phyloP scores from a whole-genome alignment of 2,797 vertebrate genomes.

The Poeciliopsis presidionis region DNA sequence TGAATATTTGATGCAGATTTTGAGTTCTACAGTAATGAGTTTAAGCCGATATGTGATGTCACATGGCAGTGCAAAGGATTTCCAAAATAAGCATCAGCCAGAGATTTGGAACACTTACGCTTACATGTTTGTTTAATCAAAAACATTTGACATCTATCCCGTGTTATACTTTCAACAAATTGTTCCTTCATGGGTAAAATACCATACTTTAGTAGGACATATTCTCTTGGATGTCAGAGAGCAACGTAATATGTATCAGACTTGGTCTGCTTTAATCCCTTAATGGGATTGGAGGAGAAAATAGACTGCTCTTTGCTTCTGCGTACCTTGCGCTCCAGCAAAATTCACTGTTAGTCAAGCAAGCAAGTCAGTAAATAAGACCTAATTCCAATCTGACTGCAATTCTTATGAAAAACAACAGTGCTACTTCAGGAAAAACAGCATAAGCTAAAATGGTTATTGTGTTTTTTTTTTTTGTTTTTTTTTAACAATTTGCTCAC shows the following conservation, averaged over 20 bases:
- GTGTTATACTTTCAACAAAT: conserved; percentile 35
- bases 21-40: conserved; percentile 42
- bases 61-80: conserved; percentile 42
- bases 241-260: conserved; percentile 30
- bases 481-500: background rate
- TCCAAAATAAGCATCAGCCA: conserved; percentile 49
- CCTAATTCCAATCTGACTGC: background rate
- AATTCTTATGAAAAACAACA: background rate
- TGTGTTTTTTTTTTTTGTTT: background rate
- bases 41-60: conserved; percentile 54
- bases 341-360: conserved; percentile 34
- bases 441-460: background rate
- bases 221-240: background rate
- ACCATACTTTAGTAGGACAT: background rate
- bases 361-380: conserved; percentile 31
- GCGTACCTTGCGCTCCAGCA: conserved; percentile 61
- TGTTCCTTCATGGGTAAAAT: background rate
- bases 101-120: conserved; percentile 57
- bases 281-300: conserved; percentile 82
- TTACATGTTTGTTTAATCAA: conserved; percentile 49
- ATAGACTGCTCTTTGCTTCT: conserved; percentile 75
- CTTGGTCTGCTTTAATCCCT: conserved; percentile 76
- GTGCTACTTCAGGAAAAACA: background rate
- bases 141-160: conserved; percentile 42
- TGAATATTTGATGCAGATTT: conserved; percentile 30